Evolutionary conservation across 2,888 invertebrate species (phyloP), one percentile per base, ranked within the genome.

Genomic region (Pocota personata): DNA sequence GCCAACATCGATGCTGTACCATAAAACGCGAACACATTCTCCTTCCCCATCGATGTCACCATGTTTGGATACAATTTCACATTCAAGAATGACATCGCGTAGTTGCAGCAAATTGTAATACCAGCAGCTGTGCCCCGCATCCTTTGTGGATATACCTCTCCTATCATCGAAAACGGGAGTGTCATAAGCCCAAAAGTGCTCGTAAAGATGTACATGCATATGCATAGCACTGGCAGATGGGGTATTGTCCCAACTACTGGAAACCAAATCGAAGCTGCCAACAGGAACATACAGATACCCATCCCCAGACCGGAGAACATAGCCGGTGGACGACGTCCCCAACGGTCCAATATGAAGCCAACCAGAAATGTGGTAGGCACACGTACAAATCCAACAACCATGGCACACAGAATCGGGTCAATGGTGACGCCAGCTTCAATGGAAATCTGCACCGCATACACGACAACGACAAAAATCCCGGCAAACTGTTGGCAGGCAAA

Each of bases 101-200:
- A 95, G 0, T 94, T 93, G 48, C 94, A 93, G n/a, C 94, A 94
- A 0, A 95, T 93, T 80, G 94, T 94, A 24, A 95, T 93, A 0
- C 95, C 95, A 0, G 95, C 94, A 0, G 95, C 95, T 0, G 94
- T 88, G 0, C 95, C 95, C 50, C 95, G 91, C 0, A 93, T 93
- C 75, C 92, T 93, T 0, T 93, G 93, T 0, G 95, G 93, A 89
- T 95, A 95, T 0, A 95, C 92, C 91, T 96, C 95, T 0, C 95
- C 95, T 79, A 95, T 94, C 93, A 96, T 94, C 27, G 95, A 94
- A 95, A 95, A 96, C 0, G 95, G 95, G 46, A 96, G 89, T 0
- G 95, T 95, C 16, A 94, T 87, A 14, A 88, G 69, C 0, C 95
- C 88, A 10, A 88, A 67, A 12, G 88, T 89, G 88, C 88, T 94